Percentiles rank a stretch among this genome's conserved stretches.
Evolutionary conservation across 1,140 invertebrate genomes (phyloP).

Genomic region (Plectrocnemia conspersa): DNA sequence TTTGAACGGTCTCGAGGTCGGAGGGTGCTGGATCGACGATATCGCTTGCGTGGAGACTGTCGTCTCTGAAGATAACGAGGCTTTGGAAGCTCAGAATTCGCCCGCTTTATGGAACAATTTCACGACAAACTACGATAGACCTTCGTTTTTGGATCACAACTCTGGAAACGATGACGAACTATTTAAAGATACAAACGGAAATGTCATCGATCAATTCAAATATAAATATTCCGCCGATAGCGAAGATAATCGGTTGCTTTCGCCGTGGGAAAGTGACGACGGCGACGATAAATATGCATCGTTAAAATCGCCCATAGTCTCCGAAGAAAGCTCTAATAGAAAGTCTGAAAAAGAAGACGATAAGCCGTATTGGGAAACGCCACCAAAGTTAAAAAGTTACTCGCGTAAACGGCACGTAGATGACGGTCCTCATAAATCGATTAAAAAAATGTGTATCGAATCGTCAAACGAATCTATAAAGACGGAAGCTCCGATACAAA

Average conservation of each 20-base stretch:
- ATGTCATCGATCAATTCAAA: conserved; percentile 13
- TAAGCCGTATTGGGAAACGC: too few relatives aligned
- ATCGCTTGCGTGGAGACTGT: conserved; percentile 48
- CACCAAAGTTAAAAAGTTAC: background rate
- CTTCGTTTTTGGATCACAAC: conserved; percentile 6
- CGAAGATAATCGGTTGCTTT: background rate
- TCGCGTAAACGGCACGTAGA: background rate
- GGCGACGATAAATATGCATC: conserved; percentile 1
- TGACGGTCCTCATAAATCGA: background rate
- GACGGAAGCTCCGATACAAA: too few relatives aligned
- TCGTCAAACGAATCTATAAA: background rate
- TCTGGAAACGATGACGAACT: conserved; percentile 13
- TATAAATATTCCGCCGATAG: background rate
- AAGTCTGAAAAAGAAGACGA: too few relatives aligned
- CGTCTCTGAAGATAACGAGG: conserved; percentile 44
- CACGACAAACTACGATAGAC: background rate
- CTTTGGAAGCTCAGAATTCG: background rate
- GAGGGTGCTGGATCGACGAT: conserved; percentile 44
- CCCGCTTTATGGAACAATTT: conserved; percentile 1
- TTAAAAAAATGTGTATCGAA: background rate
- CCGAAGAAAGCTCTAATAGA: too few relatives aligned
- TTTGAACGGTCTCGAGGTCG: conserved; percentile 31
- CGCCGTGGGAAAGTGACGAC: background rate
- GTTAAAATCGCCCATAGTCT: too few relatives aligned
- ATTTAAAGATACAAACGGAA: conserved; percentile 31